Evolutionary conservation across 2,113 vertebrate species (phyloP).

Genomic region (Azemiops feae): DNA sequence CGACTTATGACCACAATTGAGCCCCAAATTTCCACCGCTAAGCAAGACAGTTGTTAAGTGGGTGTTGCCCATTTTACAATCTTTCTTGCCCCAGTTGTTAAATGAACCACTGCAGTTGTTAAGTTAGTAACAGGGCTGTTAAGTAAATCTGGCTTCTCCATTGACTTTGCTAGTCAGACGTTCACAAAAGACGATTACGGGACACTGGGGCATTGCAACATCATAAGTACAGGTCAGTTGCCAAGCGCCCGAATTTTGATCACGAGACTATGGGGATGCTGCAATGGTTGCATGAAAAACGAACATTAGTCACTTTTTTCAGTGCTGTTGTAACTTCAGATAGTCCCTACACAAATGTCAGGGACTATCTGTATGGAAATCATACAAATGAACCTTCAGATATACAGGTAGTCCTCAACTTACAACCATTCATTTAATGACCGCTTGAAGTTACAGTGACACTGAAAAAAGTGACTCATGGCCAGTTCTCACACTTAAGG

Average conservation of each 20-base stretch:
- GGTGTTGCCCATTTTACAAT: background rate
- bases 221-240: background rate
- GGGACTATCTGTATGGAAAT: background rate
- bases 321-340: no score
- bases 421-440: background rate
- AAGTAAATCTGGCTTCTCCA: background rate
- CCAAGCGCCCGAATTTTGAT: background rate
- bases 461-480: background rate
- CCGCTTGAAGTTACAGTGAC: background rate
- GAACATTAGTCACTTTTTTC: background rate
- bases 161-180: background rate
- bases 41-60: background rate
- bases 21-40: background rate
- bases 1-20: background rate
- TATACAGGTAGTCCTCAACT: background rate
- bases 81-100: background rate
- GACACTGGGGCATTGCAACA: background rate
- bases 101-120: background rate
- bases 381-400: background rate
- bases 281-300: background rate
- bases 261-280: background rate
- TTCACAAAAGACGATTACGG: background rate
- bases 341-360: background rate
- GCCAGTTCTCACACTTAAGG: background rate
- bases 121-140: background rate